Conservation (phyloP, 2,797 vertebrate genomes). For the Pipistrellus nathusii region DNA sequence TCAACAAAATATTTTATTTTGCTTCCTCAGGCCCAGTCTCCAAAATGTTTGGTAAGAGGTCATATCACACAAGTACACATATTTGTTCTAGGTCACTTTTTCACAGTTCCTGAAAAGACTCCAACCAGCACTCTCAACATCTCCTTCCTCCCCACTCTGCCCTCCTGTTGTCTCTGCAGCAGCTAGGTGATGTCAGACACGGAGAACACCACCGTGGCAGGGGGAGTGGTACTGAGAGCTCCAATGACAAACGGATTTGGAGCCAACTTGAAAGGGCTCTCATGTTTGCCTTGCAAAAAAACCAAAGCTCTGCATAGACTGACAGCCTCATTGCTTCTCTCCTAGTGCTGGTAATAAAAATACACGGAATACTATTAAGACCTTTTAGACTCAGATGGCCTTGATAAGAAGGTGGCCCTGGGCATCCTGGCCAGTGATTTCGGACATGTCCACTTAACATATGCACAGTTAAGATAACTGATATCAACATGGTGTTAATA, state of each 20-base stretch:
- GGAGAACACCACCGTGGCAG: neutral
- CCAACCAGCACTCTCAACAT: neutral
- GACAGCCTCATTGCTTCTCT: neutral
- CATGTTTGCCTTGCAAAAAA: slow-evolving; percentile 14
- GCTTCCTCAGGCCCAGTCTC: neutral
- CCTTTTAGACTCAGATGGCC: slow-evolving; percentile 11
- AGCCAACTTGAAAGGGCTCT: slow-evolving; percentile 40
- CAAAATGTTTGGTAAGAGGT: neutral
- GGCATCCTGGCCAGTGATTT: neutral
- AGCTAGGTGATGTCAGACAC: neutral
- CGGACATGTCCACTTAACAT: neutral
- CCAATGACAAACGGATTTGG: slow-evolving; percentile 13
- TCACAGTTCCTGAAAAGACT: neutral
- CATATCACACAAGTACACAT: neutral
- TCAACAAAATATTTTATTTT: neutral
- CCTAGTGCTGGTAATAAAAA: slow-evolving; percentile 6
- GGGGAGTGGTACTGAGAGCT: neutral
- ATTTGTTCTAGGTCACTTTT: neutral
- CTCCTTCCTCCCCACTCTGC: neutral
- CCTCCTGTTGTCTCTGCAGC: neutral
- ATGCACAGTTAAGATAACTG: neutral
- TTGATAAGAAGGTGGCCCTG: neutral
- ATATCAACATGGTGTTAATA: neutral
- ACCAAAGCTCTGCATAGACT: neutral
- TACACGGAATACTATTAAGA: neutral